These are phyloP conservation scores for Lithodes maja DNA, from an alignment of 2,888 invertebrate species.

Conservation along the genomic window DNA sequence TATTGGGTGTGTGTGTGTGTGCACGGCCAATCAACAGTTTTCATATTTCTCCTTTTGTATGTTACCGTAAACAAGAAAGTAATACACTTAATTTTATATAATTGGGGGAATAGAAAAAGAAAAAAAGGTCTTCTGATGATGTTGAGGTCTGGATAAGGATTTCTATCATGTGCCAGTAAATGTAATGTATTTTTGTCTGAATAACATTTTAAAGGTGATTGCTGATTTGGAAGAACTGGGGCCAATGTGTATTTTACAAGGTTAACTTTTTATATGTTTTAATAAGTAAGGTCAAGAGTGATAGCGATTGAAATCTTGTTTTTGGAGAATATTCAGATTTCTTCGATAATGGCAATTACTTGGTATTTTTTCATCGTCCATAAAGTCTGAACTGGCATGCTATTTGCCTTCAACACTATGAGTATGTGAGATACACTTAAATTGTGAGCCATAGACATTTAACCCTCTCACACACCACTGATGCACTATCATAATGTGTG, in stretches of 20 bases:
- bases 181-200: too few relatives aligned
- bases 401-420: neutral
- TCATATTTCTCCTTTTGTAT: constrained; percentile 12
- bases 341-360: neutral
- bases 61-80: neutral
- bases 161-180: too few relatives aligned
- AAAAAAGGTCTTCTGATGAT: too few relatives aligned
- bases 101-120: too few relatives aligned
- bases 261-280: neutral
- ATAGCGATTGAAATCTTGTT: neutral
- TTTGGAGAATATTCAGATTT: neutral
- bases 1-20: constrained; percentile 18
- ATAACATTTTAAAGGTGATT: too few relatives aligned
- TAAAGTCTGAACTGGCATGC: neutral
- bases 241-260: constrained; percentile 13
- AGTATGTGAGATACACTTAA: neutral
- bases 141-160: too few relatives aligned
- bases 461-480: neutral
- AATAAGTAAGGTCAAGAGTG: neutral
- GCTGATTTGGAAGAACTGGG: constrained; percentile 2
- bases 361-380: neutral
- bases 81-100: too few relatives aligned
- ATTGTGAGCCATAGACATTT: neutral
- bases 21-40: constrained; percentile 2
- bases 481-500: too few relatives aligned